Evolutionary conservation across 2,113 vertebrate species (phyloP), one percentile per base, ranked within the genome.

Genomic region (Cepphus grylle): DNA sequence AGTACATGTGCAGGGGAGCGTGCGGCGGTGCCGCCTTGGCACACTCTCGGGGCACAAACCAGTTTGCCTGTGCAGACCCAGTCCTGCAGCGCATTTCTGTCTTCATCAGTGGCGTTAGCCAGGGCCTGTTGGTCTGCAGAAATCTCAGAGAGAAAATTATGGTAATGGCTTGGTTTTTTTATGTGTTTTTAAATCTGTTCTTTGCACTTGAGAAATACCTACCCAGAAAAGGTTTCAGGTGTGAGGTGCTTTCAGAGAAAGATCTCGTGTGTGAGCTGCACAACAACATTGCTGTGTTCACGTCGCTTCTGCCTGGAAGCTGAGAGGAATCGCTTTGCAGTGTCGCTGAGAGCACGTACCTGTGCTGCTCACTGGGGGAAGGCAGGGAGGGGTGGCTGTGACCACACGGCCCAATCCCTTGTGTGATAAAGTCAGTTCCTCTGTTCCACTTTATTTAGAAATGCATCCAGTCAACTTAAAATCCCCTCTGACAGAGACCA

Each of bases 1-100:
- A 18, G 10, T 9, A 5, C 7, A 3, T 0, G 1, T 36, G 21
- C 2, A 23, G 36, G 12, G 59, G 15, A 26, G n/a, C 58, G 2
- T 4, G 22, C 49, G 19, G 27, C 3, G 6, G 3, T 38, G 55
- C 47, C 34, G 19, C 19, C 27, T 25, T 34, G 67, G 42, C 6
- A 8, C 4, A 4, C 10, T 29, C 29, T 40, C 15, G 5, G 29
- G n/a, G 56, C 65, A 90, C 81, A 71, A 8, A 25, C 17, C 30
- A 20, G 8, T 43, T 12, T 43, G 9, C 19, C 36, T 58, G 32
- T 17, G 52, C 38, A 36, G 50, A 58, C 14, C 38, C 36, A 12
- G 22, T 32, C 43, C 38, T 58, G 32, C 17, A 16, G 40, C 4
- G 25, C 11, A 2, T 29, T 65, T 65, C 15, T 58, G 22, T 36